These are phyloP conservation scores for Chlamydotis undulata DNA, from an alignment of 2,113 vertebrate species.

Conservation along the genomic window DNA sequence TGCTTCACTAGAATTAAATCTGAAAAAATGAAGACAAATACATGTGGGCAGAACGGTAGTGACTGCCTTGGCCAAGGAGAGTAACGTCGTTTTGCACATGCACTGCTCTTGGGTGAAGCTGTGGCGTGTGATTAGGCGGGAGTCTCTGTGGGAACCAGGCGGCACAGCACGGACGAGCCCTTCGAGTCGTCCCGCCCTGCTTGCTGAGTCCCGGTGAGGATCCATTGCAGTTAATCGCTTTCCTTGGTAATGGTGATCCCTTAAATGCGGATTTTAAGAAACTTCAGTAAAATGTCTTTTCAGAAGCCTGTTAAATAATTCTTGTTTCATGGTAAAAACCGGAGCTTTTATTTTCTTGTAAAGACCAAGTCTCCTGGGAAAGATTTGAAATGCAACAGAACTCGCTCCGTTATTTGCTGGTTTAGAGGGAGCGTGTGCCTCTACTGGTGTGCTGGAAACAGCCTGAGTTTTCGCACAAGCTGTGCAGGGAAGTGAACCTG, in stretches of 20 bases:
- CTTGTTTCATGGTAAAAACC: not conserved
- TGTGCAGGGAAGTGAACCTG: not conserved
- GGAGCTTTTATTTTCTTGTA: not conserved
- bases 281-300: not conserved
- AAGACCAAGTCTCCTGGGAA: not conserved
- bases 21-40: not conserved
- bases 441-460: not conserved
- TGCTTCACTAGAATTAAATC: not conserved
- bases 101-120: not conserved
- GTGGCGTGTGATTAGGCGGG: not conserved
- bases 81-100: not conserved
- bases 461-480: not conserved
- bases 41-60: not conserved
- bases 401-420: not conserved
- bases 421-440: not conserved
- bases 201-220: not conserved
- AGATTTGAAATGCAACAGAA: not conserved
- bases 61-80: not conserved
- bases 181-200: not conserved
- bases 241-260: fast-evolving
- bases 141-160: not conserved
- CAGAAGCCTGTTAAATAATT: not conserved
- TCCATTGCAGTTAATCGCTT: not conserved
- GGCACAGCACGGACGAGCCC: not conserved
- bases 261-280: not conserved